A percentile compares a stretch with the other conserved stretches of the same genome.
Evolutionary conservation across 2,888 invertebrate genomes (phyloP).

Genomic region (Drosophila flavopinicola): DNA sequence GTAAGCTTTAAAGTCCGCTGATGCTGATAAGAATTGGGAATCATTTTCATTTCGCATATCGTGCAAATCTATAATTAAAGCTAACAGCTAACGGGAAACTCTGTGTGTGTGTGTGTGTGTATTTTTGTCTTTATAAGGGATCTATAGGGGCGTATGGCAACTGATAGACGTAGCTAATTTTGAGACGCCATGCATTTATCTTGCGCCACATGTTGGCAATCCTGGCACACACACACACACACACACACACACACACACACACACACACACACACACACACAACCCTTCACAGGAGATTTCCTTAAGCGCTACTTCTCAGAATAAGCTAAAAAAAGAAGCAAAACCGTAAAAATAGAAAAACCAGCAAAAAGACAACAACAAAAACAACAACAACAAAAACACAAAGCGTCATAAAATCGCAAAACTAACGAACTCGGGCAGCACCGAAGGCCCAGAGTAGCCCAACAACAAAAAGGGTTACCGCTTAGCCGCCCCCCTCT

Average conservation of each 20-base stretch:
- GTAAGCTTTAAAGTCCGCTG: slow-evolving; percentile 9
- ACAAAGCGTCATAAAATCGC: slow-evolving; percentile 57
- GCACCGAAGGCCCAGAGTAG: slow-evolving; percentile 28
- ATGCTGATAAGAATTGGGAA: slow-evolving; percentile 23
- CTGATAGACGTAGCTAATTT: slow-evolving; percentile 53
- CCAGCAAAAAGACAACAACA: slow-evolving; percentile 17
- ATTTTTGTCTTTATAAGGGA: too few relatives aligned
- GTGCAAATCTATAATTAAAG: slow-evolving; percentile 28
- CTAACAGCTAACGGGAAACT: slow-evolving; percentile 13
- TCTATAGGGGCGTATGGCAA: slow-evolving; percentile 4
- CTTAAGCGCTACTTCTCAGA: slow-evolving; percentile 50
- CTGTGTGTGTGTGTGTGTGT: not conserved
- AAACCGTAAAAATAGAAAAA: slow-evolving; percentile 18
- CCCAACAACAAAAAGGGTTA: slow-evolving; percentile 55
- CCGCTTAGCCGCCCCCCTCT: slow-evolving; percentile 40
- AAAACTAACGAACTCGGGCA: slow-evolving; percentile 72
- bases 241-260: slow-evolving; percentile 15
- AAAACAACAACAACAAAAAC: slow-evolving; percentile 24
- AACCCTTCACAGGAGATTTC: slow-evolving; percentile 43
- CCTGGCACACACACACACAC: too few relatives aligned
- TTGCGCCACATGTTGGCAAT: slow-evolving; percentile 60
- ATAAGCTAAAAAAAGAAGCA: slow-evolving; percentile 23
- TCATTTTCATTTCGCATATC: slow-evolving; percentile 32
- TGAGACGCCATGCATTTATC: slow-evolving; percentile 56
- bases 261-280: slow-evolving; percentile 10